Percentiles rank a stretch among this genome's conserved stretches.
phyloP scores from a whole-genome alignment of 2,888 invertebrate genomes.

The Phragmatobia fuliginosa region DNA sequence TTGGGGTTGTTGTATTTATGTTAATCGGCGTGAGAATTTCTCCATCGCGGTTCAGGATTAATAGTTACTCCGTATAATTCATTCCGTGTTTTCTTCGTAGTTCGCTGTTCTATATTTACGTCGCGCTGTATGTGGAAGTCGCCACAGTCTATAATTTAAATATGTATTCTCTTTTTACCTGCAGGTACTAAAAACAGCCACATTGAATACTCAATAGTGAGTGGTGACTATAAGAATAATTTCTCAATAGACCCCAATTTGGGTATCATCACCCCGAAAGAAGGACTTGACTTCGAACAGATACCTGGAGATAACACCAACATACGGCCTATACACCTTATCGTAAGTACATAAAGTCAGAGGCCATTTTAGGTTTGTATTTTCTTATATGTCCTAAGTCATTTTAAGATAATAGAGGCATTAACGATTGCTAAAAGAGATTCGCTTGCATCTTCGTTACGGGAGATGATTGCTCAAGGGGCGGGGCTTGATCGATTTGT shows the following conservation, averaged over 20 bases:
- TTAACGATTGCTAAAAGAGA: no score
- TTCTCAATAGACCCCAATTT: constrained; percentile 92
- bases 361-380: not conserved
- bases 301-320: constrained; percentile 87
- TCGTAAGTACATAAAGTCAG: constrained; percentile 74
- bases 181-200: constrained; percentile 94
- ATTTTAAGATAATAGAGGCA: no score
- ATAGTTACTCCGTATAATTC: no score
- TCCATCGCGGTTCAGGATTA: no score
- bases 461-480: no score
- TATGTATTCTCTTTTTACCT: not conserved
- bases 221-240: constrained; percentile 91
- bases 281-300: constrained; percentile 93
- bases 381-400: not conserved
- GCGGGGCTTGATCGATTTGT: no score
- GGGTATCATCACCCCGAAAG: constrained; percentile 90
- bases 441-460: no score
- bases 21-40: no score
- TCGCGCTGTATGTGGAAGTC: no score
- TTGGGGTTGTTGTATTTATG: no score
- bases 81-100: no score
- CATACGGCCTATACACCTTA: constrained; percentile 90
- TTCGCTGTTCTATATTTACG: no score
- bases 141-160: not conserved
- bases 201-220: constrained; percentile 92